Conservation (phyloP, 2,113 vertebrate genomes). For the Mormyrus iriodes region DNA sequence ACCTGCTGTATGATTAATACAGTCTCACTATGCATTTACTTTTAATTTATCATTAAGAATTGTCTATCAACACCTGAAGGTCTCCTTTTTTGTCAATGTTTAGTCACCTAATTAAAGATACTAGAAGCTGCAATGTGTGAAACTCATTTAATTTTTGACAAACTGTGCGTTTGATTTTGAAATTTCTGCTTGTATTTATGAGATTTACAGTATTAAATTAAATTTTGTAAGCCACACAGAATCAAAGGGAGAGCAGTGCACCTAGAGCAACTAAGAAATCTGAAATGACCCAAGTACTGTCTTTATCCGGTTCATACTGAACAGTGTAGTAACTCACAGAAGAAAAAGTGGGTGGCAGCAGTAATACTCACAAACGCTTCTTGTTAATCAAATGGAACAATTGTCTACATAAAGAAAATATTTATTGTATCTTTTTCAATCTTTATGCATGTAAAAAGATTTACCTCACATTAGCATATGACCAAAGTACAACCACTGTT, state of each 20-base stretch:
- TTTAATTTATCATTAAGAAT: neutral
- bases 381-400: neutral
- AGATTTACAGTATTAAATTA: neutral
- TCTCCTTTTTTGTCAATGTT: neutral
- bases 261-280: neutral
- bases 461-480: neutral
- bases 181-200: neutral
- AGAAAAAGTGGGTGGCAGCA: neutral
- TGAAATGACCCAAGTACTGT: neutral
- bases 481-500: neutral
- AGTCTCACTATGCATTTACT: neutral
- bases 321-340: neutral
- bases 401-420: neutral
- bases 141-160: neutral
- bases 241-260: neutral
- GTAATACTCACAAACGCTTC: neutral
- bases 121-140: neutral
- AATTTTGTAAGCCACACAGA: neutral
- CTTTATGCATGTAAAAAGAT: neutral
- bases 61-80: neutral
- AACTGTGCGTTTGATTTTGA: neutral
- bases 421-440: neutral
- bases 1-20: conserved; percentile 5
- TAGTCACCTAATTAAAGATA: neutral
- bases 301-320: neutral